phyloP scores from a whole-genome alignment of 2,113 vertebrate species.

The Xyrauchen texanus region DNA sequence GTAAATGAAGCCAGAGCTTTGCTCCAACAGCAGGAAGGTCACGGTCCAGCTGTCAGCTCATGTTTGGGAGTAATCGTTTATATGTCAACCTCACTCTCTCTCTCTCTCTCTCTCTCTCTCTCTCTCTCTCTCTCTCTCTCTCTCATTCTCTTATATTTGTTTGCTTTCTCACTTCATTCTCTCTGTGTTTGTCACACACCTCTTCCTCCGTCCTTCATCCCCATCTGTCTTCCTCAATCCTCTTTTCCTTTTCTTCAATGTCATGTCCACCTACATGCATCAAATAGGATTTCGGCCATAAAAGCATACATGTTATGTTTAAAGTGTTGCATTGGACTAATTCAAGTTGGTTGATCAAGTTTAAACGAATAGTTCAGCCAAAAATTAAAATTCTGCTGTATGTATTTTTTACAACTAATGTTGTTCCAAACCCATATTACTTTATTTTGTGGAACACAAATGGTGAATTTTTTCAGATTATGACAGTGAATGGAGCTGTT shows the following conservation, averaged over 20 bases:
- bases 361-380: no score
- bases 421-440: no score
- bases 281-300: not conserved
- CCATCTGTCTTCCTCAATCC: slow-evolving; percentile 28
- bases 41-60: slow-evolving; percentile 71
- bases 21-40: slow-evolving; percentile 72
- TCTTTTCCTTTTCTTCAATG: slow-evolving; percentile 42
- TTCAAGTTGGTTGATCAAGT: not conserved
- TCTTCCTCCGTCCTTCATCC: slow-evolving; percentile 58
- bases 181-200: slow-evolving; percentile 66
- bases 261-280: slow-evolving; percentile 44
- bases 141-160: not conserved
- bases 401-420: no score
- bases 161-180: slow-evolving; percentile 60
- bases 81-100: slow-evolving; percentile 59
- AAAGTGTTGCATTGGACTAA: not conserved
- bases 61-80: slow-evolving; percentile 72
- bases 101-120: no score
- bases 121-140: slow-evolving; percentile 1
- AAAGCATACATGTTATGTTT: not conserved
- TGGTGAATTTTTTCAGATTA: no score
- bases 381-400: no score
- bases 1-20: slow-evolving; percentile 71
- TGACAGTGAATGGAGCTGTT: no score
- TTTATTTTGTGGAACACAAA: no score